Conservation (phyloP, 2,113 vertebrate genomes). For the Phocoena phocoena region DNA sequence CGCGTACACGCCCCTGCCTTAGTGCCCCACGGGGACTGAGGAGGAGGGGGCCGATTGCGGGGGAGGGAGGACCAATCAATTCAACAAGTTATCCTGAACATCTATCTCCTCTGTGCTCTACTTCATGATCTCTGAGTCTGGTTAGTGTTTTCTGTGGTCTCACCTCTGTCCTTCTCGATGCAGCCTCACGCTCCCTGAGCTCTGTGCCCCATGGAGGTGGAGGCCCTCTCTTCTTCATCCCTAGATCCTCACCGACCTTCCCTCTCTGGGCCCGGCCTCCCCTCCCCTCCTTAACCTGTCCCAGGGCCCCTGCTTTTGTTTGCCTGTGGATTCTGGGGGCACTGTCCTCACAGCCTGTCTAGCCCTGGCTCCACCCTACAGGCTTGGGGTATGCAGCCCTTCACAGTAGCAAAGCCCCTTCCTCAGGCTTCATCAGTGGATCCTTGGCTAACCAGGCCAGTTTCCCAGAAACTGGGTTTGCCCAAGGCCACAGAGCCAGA, state of each 20-base stretch:
- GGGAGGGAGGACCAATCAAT: neutral
- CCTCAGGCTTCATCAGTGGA: neutral
- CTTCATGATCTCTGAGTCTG: neutral
- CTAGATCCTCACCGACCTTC: neutral
- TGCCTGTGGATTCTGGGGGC: neutral
- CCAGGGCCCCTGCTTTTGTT: neutral
- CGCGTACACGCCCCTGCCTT: neutral
- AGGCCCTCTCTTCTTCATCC: neutral
- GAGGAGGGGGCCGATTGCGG: too few relatives aligned
- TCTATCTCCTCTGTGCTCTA: neutral
- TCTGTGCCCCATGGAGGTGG: neutral
- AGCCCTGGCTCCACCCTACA: neutral
- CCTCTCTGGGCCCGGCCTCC: neutral
- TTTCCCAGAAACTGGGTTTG: neutral
- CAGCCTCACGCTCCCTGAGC: neutral
- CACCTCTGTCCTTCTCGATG: neutral
- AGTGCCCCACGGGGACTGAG: neutral
- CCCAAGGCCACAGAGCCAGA: neutral
- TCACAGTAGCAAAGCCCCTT: neutral
- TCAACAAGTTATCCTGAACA: neutral
- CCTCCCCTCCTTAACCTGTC: neutral
- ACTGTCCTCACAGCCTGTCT: neutral
- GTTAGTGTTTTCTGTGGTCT: neutral
- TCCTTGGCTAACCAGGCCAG: neutral
- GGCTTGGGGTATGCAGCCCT: neutral